Evolutionary conservation across 2,888 invertebrate genomes (phyloP), one percentile per base, ranked within the genome.

Genomic region (Mesorhabditis belari): DNA sequence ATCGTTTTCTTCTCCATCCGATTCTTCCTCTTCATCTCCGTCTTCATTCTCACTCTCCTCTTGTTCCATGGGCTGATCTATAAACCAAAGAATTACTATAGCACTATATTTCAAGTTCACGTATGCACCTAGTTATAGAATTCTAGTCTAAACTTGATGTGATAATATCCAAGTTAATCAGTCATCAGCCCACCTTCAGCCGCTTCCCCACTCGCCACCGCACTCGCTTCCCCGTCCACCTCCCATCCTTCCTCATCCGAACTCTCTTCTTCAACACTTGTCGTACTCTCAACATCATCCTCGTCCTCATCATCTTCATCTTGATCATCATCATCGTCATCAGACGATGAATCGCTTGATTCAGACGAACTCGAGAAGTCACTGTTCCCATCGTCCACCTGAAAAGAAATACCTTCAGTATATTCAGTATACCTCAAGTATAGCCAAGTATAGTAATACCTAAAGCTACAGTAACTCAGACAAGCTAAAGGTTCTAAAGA

Each of bases 351-450:
- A 28, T 44, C 35, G 23, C 51, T 29, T 9, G 63, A 61, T 6
- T 68, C 64, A n/a, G 58, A 58, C 5, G 64, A 63, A 5, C 62
- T 60, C 50, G 61, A 57, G 19, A 62, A 64, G 19, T 63, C 66
- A 21, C 58, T 64, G 25, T 59, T 63, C 19, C 63, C 65, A n/a
- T 58, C 58, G 35, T 58, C 63, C 28, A 56, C 49, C 56, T 59
- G 50, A 6, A 58, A 58, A n/a, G 21, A 6, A 44, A 59, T 5
- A 58, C 27, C 28, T 27, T 24, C n/a, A 17, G 5, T 21, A 29
- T 12, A 26, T 5, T 71, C 68, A 9, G 62, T 57, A 12, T 68
- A 64, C 26, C 53, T 53, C 4, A 51, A 29, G 5, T 49, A n/a
- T n/a, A n/a, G n/a, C n/a, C n/a, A n/a, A n/a, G n/a, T n/a, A n/a